phyloP scores from a whole-genome alignment of 2,113 vertebrate genomes.

The Bombycilla garrulus region DNA sequence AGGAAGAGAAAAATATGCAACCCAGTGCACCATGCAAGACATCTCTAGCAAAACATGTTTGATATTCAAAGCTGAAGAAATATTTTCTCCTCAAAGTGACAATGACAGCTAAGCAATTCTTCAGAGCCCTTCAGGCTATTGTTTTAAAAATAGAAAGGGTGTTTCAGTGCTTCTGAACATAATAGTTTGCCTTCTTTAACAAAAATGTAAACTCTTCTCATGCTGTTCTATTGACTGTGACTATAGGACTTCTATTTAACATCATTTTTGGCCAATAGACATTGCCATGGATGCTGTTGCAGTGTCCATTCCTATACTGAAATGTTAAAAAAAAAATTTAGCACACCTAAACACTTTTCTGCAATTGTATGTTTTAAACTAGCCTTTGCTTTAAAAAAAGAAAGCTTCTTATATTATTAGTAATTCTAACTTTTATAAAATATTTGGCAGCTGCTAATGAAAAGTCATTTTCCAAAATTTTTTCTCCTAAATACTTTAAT shows the following conservation, averaged over 20 bases:
- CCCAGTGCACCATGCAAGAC: neutral
- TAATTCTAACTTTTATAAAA: conserved; percentile 11
- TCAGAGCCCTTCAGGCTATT: neutral
- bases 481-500: conserved; percentile 42
- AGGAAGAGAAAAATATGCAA: neutral
- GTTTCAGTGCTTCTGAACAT: neutral
- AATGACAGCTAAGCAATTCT: neutral
- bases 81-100: neutral
- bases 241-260: neutral
- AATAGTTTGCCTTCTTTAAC: neutral
- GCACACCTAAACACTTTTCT: neutral
- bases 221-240: too few species aligned
- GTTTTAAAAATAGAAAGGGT: neutral
- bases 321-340: neutral
- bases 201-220: neutral
- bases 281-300: neutral
- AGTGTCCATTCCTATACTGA: neutral
- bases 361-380: neutral
- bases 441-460: neutral
- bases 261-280: neutral
- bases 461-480: conserved; percentile 30
- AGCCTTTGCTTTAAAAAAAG: neutral
- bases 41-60: neutral
- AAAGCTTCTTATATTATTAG: neutral
- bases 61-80: neutral